A percentile compares a stretch with the other conserved stretches of the same genome.
phyloP scores from a whole-genome alignment of 1,140 invertebrate species.

The honey bee (Apis mellifera) region Amel_HAv3.1 CM009944.2:5604501-5605000 shows the following conservation, averaged over 20 bases:
- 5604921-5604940: not conserved
- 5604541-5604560: not conserved
- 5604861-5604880: not conserved
- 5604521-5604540: not conserved
- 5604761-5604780: constrained; percentile 47
- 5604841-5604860: not conserved
- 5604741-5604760: constrained; percentile 24
- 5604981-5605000: too few relatives aligned
- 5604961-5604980: too few relatives aligned
- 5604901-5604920: not conserved
- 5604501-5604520: not conserved
- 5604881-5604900: not conserved
- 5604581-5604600: not conserved
- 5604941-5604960: not conserved
- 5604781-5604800: not conserved
- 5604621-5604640: constrained; percentile 2
- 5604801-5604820: not conserved
- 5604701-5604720: not conserved
- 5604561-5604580: not conserved
- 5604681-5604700: not conserved
- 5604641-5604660: not conserved
- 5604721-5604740: constrained; percentile 23
- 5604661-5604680: not conserved
- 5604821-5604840: not conserved
- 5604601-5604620: too few relatives aligned